Evolutionary conservation across 2,888 invertebrate genomes (phyloP).

Genomic region (Cheilosia vulpina): DNA sequence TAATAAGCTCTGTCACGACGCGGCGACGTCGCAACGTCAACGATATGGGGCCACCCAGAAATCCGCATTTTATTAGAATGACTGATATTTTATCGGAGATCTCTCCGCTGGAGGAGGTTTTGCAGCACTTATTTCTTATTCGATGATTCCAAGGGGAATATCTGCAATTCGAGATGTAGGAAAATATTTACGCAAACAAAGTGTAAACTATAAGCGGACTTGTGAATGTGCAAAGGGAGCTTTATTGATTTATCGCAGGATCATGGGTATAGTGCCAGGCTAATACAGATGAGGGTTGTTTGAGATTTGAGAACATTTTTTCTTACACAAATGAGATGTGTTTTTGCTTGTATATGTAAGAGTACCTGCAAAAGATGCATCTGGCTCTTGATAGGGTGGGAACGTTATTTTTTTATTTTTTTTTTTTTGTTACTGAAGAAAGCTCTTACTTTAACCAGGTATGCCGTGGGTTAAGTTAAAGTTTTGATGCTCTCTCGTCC

Average conservation of each 20-base stretch:
- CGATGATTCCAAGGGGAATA: not conserved
- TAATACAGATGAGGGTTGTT: not conserved
- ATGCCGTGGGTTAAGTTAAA: no score
- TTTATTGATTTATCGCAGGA: slow-evolving; percentile 15
- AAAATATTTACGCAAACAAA: slow-evolving; percentile 4
- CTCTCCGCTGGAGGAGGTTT: not conserved
- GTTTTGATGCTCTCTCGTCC: no score
- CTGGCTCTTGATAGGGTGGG: not conserved
- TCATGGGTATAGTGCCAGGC: not conserved
- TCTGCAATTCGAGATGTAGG: not conserved
- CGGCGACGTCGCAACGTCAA: slow-evolving; percentile 14
- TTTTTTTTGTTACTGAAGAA: no score
- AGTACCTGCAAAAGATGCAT: not conserved
- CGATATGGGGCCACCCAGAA: slow-evolving; percentile 39
- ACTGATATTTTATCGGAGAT: not conserved
- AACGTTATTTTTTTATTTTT: not conserved
- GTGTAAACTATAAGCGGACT: slow-evolving; percentile 12
- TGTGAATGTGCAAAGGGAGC: slow-evolving; percentile 9
- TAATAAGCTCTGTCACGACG: slow-evolving; percentile 54
- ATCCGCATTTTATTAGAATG: slow-evolving; percentile 16
- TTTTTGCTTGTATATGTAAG: not conserved
- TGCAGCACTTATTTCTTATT: not conserved
- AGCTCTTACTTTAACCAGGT: no score
- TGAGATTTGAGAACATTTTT: not conserved
- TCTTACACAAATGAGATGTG: not conserved